These are phyloP conservation scores for Drosophila carrolli DNA, from an alignment of 1,140 invertebrate species.

Conservation along the genomic window DNA sequence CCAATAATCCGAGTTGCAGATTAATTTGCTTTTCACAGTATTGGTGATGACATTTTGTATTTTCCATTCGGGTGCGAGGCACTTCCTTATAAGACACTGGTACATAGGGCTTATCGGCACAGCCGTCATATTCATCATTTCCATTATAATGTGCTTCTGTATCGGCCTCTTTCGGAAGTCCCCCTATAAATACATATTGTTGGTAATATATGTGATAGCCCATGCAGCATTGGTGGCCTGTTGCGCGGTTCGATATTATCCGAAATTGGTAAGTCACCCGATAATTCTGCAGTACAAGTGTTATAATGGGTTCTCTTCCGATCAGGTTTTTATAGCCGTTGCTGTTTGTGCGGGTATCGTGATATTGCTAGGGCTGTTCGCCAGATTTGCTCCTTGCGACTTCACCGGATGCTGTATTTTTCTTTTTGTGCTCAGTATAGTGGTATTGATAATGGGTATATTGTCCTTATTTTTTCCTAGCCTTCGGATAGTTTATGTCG, in stretches of 20 bases:
- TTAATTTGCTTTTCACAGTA: not conserved
- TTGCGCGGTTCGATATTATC: not conserved
- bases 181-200: not conserved
- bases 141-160: slow-evolving; percentile 10
- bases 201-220: slow-evolving; percentile 1
- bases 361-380: slow-evolving; percentile 22
- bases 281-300: not conserved
- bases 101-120: not conserved
- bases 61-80: not conserved
- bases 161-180: not conserved
- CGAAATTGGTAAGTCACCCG: not conserved
- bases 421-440: not conserved
- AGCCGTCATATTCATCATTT: not conserved
- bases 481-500: not conserved
- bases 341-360: slow-evolving; percentile 1
- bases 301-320: not conserved
- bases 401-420: slow-evolving; percentile 36
- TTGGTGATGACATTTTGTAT: not conserved
- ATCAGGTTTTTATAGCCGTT: slow-evolving; percentile 24
- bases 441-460: not conserved
- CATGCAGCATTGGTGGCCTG: not conserved
- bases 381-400: slow-evolving; percentile 38
- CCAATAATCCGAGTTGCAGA: not conserved
- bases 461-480: not conserved
- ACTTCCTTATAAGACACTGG: not conserved